Base-by-base conservation (phyloP, 2,113 vertebrate species). In the Nyctereutes procyonoides region DNA sequence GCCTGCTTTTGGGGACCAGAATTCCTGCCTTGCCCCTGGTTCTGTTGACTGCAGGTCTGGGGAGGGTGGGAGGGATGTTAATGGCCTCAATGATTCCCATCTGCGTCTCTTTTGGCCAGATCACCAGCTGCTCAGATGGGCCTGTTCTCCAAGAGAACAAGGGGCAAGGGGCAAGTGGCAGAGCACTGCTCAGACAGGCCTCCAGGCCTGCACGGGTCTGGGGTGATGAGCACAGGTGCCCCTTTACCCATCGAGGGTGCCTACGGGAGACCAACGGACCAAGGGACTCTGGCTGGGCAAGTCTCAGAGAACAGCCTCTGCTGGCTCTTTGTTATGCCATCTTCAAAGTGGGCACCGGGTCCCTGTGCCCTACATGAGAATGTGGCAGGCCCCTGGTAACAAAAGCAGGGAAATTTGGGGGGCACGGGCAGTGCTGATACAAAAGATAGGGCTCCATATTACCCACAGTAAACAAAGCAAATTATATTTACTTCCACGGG, bases 401-500 rank as follows among this genome's bases (percentile, higher is more conserved):
- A 77, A 60, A 83, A 51, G 22, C n/a, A 28, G 71, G 62, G 60
- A 58, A 80, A 58, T 53, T 11, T 43, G 91, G 83, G 88, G 97
- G 30, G 6, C 35, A 16, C 0, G 0, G 24, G 63, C n/a, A 38
- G 28, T 62, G 2, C 14, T 4, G 67, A 58, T 92, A 88, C 73
- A 95, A 86, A 38, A 90, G n/a, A 92, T 3, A 96, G 9, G 79
- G 53, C 93, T 97, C 81, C 5, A 48, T 90, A 76, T 95, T 80
- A 90, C 95, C 95, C 90, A 62, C 6, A 8, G 91, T 97, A 96
- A 88, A 98, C 94, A 94, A 96, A 87, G 97, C 91, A 91, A 97
- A 94, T 98, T 98, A 97, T 98, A 91, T 98, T 95, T 96, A 96
- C 97, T 95, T 96, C 71, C 92, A 48, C 7, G 3, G 76, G 97